Conservation (phyloP, 2,113 vertebrate species). For the Suricata suricatta region DNA sequence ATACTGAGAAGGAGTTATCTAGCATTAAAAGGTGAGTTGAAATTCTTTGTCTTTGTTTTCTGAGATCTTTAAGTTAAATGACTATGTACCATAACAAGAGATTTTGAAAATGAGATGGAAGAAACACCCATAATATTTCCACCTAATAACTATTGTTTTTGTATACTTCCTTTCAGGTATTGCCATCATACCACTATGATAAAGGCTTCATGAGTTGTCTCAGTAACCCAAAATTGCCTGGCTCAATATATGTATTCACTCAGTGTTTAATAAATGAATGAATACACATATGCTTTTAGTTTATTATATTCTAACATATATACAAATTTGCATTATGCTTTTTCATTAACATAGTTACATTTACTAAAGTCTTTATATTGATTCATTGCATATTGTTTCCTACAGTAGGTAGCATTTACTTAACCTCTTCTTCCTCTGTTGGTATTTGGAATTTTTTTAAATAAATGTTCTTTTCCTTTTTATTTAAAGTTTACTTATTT, state of each 20-base stretch:
- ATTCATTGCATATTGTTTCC: background rate
- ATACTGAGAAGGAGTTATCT: background rate
- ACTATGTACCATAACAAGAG: background rate
- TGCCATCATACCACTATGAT: background rate
- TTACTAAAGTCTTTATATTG: slow-evolving; percentile 14
- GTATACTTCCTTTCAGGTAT: slow-evolving; percentile 30
- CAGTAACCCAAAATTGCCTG: background rate
- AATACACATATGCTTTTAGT: background rate
- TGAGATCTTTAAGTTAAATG: slow-evolving; percentile 37
- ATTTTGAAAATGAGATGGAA: slow-evolving; percentile 22
- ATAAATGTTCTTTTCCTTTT: background rate
- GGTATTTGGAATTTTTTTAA: background rate
- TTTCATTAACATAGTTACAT: slow-evolving; percentile 16
- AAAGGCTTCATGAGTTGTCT: slow-evolving; percentile 2
- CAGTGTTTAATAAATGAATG: background rate
- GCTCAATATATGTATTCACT: background rate
- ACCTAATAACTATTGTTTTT: background rate
- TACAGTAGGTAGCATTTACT: slow-evolving; percentile 1
- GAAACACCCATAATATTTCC: background rate
- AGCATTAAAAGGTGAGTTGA: slow-evolving; percentile 80
- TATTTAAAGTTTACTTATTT: too few species aligned
- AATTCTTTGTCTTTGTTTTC: slow-evolving; percentile 51
- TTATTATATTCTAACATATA: background rate
- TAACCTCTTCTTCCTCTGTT: background rate
- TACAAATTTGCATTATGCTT: slow-evolving; percentile 14